These are phyloP conservation scores for Holothuria glaberrima DNA, from an alignment of 35 echinoderm and acorn worm genomes.

Conservation along the genomic window DNA sequence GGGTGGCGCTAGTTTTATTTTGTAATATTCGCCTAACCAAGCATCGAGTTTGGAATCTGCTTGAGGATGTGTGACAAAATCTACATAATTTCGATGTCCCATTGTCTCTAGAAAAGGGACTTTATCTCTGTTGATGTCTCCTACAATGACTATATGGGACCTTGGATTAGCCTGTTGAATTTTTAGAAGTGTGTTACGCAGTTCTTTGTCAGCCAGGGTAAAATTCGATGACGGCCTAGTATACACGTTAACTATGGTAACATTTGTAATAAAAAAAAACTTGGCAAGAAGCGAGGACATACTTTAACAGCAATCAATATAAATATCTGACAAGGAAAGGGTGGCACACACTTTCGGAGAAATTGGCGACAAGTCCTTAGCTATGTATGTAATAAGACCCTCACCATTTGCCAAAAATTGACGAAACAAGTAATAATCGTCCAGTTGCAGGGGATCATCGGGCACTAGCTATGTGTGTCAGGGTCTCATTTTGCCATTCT, in stretches of 20 bases:
- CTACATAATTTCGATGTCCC: slow-evolving; percentile 7
- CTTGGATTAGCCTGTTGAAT: neutral
- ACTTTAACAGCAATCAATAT: neutral
- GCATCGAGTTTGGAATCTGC: slow-evolving; percentile 16
- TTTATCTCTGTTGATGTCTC: neutral
- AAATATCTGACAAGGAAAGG: neutral
- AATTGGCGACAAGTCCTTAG: too few species aligned
- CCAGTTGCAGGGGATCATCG: slow-evolving; percentile 1
- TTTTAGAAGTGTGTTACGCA: neutral
- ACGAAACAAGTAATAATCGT: slow-evolving; percentile 30
- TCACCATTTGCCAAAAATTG: slow-evolving; percentile 42
- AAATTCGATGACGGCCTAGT: too few species aligned
- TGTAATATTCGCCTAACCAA: neutral
- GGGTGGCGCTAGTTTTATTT: too few species aligned
- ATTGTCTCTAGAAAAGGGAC: slow-evolving; percentile 9
- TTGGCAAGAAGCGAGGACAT: neutral
- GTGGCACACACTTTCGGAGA: too few species aligned
- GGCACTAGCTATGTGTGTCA: slow-evolving; percentile 1
- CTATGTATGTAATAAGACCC: too few species aligned
- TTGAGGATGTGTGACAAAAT: slow-evolving; percentile 22
- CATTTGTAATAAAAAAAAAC: neutral
- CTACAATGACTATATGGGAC: too few species aligned
- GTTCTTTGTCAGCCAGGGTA: too few species aligned
- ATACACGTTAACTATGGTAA: too few species aligned
- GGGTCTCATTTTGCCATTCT: too few species aligned